Percentiles rank a stretch among this genome's conserved stretches.
Evolutionary conservation across 2,888 invertebrate species (phyloP).

Genomic region (Nasonovia ribisnigri): DNA sequence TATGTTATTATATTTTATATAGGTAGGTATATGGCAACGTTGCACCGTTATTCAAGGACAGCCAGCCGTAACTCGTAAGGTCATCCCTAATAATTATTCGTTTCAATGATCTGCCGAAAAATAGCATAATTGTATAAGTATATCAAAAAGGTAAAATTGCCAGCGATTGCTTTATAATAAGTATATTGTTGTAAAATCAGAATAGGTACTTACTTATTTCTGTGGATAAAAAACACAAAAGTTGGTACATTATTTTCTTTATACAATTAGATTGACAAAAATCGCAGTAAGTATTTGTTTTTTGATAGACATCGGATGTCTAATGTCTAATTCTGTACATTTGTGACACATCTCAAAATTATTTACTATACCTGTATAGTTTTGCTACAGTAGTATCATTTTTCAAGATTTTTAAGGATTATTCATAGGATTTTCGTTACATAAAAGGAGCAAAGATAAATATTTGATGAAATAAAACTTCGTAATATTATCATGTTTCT

Average conservation of each 20-base stretch:
- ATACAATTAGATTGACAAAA: background rate
- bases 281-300: background rate
- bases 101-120: background rate
- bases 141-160: background rate
- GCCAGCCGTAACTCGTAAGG: background rate
- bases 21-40: background rate
- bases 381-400: background rate
- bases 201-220: background rate
- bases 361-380: background rate
- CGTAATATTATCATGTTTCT: background rate
- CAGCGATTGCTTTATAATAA: background rate
- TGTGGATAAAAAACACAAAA: background rate
- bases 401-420: background rate
- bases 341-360: background rate
- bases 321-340: no score
- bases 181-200: background rate
- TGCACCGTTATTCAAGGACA: background rate
- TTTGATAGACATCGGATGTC: no score
- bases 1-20: background rate
- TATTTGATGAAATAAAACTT: background rate
- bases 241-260: background rate
- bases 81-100: background rate
- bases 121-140: background rate
- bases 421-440: background rate
- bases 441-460: background rate